A percentile compares a stretch with the other conserved stretches of the same genome.
phyloP scores from a whole-genome alignment of 2,888 invertebrate genomes.

The Lapara coniferarum region DNA sequence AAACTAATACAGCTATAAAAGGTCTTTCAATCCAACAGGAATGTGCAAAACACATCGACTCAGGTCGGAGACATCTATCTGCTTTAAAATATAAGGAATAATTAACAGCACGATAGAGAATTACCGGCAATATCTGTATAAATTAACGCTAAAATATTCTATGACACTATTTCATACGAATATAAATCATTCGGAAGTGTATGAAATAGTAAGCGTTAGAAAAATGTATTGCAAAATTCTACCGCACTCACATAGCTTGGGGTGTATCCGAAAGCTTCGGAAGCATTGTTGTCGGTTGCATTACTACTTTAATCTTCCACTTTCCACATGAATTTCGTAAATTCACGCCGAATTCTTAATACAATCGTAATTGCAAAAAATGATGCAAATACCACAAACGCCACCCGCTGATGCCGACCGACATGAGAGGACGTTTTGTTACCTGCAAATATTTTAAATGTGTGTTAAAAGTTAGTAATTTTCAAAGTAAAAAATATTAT shows the following conservation, averaged over 20 bases:
- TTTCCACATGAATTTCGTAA: conserved; percentile 62
- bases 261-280: conserved; percentile 73
- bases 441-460: neutral
- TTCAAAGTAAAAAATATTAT: too few species aligned
- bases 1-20: neutral
- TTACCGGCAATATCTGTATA: neutral
- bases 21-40: neutral
- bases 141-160: neutral
- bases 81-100: conserved; percentile 10
- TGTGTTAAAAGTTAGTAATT: too few species aligned
- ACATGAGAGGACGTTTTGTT: conserved; percentile 62
- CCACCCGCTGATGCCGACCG: conserved; percentile 69
- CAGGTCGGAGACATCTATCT: neutral
- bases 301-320: conserved; percentile 54
- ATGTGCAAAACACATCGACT: neutral
- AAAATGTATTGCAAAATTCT: conserved; percentile 32
- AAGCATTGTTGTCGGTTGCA: conserved; percentile 75
- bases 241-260: conserved; percentile 77
- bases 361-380: conserved; percentile 54
- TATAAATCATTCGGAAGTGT: conserved; percentile 22
- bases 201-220: conserved; percentile 31
- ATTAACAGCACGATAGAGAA: neutral
- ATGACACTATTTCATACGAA: neutral
- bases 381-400: conserved; percentile 61
- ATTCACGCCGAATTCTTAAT: conserved; percentile 22